Base-by-base conservation (phyloP, 35 echinoderm and acorn worm genomes). In the Apostichopus parvimensis region DNA sequence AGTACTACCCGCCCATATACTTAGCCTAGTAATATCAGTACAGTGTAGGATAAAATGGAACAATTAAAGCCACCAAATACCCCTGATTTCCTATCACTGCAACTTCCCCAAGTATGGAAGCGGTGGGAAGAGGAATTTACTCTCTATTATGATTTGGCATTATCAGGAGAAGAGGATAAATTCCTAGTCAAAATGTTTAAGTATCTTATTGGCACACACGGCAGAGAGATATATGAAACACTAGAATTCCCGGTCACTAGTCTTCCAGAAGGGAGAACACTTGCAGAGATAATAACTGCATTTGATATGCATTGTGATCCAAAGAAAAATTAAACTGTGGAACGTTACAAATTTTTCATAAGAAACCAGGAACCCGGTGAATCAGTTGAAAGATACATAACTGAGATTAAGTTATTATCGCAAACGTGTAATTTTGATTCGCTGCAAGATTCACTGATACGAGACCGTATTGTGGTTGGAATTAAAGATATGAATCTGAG, bases 291-390 rank as follows among this genome's bases (percentile, higher is more conserved):
- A 6, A 25, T 76, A 28, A 52, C 22, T 53, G 73, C 73, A 14
- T 90, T 90, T 28, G 88, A 90, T 80, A 18, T 1, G 9, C 70
- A 90, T 14, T 73, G 73, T 45, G 64, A 76, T 5, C 88, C 61
- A 4, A 76, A 22, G 57, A 91, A 61, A 71, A 59, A 90, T 26
- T 77, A 89, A 9, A 78, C 86, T 8, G 84, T 73, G 12, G 92
- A 93, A n/a, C 26, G 86, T 5, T 93, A 90, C 57, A 93, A 90
- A n/a, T 90, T 93, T 79, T 57, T 81, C 64, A 89, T 22, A 7
- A 60, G 66, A 58, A 14, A 78, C 18, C 86, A 93, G 80, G 61
- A 21, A 26, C 83, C 66, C 25, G 57, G 81, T 18, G 92, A 93
- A 59, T 9, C 62, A 5, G 12, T 93, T 5, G 85, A 89, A 17